A percentile compares a stretch with the other conserved stretches of the same genome.
These are phyloP conservation scores for Xiphydria camelus DNA, from an alignment of 2,888 invertebrate species.

Conservation along the genomic window DNA sequence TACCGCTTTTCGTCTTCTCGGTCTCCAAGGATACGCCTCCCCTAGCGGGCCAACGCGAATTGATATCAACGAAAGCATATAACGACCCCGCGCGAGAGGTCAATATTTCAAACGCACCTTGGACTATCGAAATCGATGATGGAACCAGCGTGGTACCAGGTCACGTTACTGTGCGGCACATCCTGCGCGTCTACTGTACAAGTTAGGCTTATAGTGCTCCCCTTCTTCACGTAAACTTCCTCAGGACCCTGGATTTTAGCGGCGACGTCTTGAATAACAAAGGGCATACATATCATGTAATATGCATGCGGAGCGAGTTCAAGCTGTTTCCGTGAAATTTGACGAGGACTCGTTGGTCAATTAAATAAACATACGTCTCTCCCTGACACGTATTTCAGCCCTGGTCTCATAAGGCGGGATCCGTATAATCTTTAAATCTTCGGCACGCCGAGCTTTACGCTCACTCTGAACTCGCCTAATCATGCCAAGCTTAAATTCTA, in stretches of 20 bases:
- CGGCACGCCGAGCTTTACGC: too few species aligned
- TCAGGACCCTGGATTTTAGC: conserved; percentile 60
- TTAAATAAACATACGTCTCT: too few species aligned
- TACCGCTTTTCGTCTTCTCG: conserved; percentile 78
- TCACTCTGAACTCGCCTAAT: too few species aligned
- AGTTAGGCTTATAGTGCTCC: conserved; percentile 60
- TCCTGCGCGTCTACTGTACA: conserved; percentile 62
- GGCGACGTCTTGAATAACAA: conserved; percentile 55
- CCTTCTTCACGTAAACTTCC: conserved; percentile 60
- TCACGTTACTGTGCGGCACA: conserved; percentile 71
- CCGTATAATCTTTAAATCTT: too few species aligned
- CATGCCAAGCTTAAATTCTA: too few species aligned
- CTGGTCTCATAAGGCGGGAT: too few species aligned
- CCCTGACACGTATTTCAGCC: too few species aligned
- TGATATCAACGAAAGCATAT: neutral
- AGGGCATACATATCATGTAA: neutral
- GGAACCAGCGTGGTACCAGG: conserved; percentile 81
- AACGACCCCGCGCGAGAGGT: neutral
- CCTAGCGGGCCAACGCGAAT: conserved; percentile 53
- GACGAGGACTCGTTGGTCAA: too few species aligned
- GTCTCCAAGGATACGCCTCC: conserved; percentile 85
- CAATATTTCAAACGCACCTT: conserved; percentile 32
- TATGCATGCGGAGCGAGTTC: too few species aligned
- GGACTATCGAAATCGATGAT: conserved; percentile 81
- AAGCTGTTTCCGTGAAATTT: too few species aligned